Percentiles rank a stretch among this genome's conserved stretches.
Evolutionary conservation across 2,888 invertebrate species (phyloP).

Genomic region (Oxystoma pomonae): DNA sequence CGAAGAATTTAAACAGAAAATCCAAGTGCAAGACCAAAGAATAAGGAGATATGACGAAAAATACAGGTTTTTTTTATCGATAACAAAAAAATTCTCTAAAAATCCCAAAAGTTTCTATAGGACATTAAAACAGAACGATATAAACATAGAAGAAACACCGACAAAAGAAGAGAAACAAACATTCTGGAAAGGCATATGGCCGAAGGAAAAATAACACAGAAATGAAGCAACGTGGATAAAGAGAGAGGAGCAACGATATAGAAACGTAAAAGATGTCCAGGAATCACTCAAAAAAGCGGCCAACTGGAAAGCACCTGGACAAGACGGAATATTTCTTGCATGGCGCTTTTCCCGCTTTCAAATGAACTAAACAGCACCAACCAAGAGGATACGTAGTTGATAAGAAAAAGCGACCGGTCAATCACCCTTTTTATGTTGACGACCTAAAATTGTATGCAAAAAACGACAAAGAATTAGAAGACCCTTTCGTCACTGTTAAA

Average conservation of each 20-base stretch:
- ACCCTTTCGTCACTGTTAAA: too few species aligned
- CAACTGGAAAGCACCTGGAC: slow-evolving; percentile 1
- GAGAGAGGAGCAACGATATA: slow-evolving; percentile 1
- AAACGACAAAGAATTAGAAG: too few species aligned
- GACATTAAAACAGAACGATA: slow-evolving; percentile 1
- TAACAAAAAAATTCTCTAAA: not conserved
- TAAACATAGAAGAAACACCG: too few species aligned
- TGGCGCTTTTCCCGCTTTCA: too few species aligned
- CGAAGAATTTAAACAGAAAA: not conserved
- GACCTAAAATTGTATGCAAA: too few species aligned
- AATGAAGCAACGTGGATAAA: not conserved
- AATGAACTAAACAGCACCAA: too few species aligned
- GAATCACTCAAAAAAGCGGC: not conserved
- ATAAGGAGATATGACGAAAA: not conserved
- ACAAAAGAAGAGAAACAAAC: not conserved
- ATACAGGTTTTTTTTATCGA: not conserved
- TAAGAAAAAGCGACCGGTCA: too few species aligned
- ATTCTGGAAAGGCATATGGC: slow-evolving; percentile 1
- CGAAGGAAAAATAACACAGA: not conserved
- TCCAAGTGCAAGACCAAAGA: not conserved
- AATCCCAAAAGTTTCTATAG: not conserved
- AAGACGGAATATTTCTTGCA: too few species aligned
- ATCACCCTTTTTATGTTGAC: too few species aligned
- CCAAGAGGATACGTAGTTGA: too few species aligned
- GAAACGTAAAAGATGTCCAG: not conserved